Evolutionary conservation across 2,888 invertebrate species (phyloP), one percentile per base, ranked within the genome.

Genomic region (Chloroclysta siterata): DNA sequence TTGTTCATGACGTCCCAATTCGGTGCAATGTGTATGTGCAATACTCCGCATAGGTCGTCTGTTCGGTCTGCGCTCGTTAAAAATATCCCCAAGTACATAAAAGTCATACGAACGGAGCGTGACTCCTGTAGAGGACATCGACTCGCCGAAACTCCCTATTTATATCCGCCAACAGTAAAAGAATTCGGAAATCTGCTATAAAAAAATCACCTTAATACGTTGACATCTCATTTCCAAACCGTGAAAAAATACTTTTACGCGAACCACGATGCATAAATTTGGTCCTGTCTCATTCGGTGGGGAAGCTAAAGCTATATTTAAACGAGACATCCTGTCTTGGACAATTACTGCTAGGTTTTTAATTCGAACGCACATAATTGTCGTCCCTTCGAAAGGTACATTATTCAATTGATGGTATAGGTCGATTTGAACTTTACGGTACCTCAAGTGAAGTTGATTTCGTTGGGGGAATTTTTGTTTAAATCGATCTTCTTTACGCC

Each of bases 301-400:
- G 63, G 65, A 57, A 58, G 71, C 29, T 39, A 41, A 48, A 41
- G 44, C 79, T 76, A 74, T 74, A 76, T 74, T 74, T 81, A 81
- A 76, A 75, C 72, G 74, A 74, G 75, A 78, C 82, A 79, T 81
- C 81, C 82, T 78, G 78, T 72, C 75, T 70, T 69, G 54, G 58
- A 57, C 66, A 63, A 72, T 75, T 71, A 70, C 60, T 53, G 58
- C 29, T 62, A 59, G 65, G 11, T 64, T 69, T 68, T 71, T 70
- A 66, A 70, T 69, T 64, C 55, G 50, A 64, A 66, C 33, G 33
- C 55, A 55, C 58, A 48, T 70, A 70, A 72, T 69, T 68, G 69
- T 55, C 15, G 41, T 41, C 41, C 15, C 56, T 56, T 56, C 48
- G 36, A 48, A 55, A n/a, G 6, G 53, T 59, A 53, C 58, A 55